Evolutionary conservation across 2,113 vertebrate species (phyloP).

Genomic region (Rhineura floridana): DNA sequence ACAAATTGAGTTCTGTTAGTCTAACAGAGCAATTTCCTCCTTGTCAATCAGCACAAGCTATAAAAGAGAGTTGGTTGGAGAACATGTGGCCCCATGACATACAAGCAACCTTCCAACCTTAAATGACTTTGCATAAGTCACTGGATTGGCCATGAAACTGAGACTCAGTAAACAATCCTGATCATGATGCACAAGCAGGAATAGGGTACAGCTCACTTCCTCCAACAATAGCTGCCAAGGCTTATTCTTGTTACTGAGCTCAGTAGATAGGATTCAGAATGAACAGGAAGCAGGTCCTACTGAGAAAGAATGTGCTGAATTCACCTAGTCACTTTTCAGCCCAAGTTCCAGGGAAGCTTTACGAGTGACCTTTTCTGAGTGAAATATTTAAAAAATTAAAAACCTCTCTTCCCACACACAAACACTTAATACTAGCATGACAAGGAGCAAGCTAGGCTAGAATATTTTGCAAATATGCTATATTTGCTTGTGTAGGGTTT

Average conservation of each 20-base stretch:
- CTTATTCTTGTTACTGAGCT: constrained; percentile 9
- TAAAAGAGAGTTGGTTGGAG: neutral
- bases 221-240: fast-evolving
- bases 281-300: neutral
- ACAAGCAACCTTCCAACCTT: constrained; percentile 25
- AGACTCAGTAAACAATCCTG: constrained; percentile 22
- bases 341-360: neutral
- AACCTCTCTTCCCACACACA: neutral
- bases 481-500: neutral
- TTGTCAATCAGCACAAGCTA: constrained; percentile 18
- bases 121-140: constrained; percentile 29
- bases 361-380: neutral
- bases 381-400: too few relatives aligned
- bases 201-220: neutral
- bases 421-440: neutral
- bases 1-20: neutral
- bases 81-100: neutral
- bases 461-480: fast-evolving
- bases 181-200: constrained; percentile 28
- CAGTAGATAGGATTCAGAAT: neutral
- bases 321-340: constrained; percentile 13
- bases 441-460: neutral
- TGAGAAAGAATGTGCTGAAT: neutral
- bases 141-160: constrained; percentile 11
- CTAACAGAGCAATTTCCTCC: constrained; percentile 15